Conservation (phyloP, 1,140 invertebrate genomes). For the Hyles vespertilio region DNA sequence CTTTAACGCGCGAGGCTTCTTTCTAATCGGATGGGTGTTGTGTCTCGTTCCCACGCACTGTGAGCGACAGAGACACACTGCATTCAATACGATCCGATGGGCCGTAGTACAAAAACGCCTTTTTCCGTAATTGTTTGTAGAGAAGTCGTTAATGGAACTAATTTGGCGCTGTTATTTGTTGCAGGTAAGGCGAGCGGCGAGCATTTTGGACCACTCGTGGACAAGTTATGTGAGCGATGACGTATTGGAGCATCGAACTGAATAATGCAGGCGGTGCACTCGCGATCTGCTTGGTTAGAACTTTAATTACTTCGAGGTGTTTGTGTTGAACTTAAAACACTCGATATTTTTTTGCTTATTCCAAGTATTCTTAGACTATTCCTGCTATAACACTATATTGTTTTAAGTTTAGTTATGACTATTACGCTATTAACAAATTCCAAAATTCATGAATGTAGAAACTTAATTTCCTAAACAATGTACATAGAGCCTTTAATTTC, state of each 20-base stretch:
- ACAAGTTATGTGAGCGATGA: background rate
- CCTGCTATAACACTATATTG: too few relatives aligned
- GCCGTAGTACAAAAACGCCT: background rate
- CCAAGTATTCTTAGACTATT: too few relatives aligned
- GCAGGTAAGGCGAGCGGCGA: conserved; percentile 16
- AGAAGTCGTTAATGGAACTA: conserved; percentile 10
- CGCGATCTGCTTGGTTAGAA: too few relatives aligned
- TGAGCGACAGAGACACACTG: background rate
- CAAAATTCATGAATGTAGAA: too few relatives aligned
- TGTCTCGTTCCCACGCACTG: background rate
- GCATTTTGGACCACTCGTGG: background rate
- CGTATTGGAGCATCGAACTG: conserved; percentile 1
- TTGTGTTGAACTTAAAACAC: too few relatives aligned
- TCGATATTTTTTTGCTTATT: too few relatives aligned
- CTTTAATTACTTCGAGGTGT: too few relatives aligned
- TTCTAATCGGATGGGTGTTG: conserved; percentile 1
- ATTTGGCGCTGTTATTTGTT: conserved; percentile 16
- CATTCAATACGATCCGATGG: conserved; percentile 2
- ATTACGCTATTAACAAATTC: too few relatives aligned
- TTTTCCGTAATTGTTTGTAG: conserved; percentile 7
- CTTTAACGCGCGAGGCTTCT: conserved; percentile 11
- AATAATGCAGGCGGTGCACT: background rate
- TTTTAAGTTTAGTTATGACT: too few relatives aligned
- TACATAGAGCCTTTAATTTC: too few relatives aligned
- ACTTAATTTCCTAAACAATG: too few relatives aligned